Percentiles rank a stretch among this genome's conserved stretches.
Conservation (phyloP, 2,888 invertebrate species). For the Lagria hirta region DNA sequence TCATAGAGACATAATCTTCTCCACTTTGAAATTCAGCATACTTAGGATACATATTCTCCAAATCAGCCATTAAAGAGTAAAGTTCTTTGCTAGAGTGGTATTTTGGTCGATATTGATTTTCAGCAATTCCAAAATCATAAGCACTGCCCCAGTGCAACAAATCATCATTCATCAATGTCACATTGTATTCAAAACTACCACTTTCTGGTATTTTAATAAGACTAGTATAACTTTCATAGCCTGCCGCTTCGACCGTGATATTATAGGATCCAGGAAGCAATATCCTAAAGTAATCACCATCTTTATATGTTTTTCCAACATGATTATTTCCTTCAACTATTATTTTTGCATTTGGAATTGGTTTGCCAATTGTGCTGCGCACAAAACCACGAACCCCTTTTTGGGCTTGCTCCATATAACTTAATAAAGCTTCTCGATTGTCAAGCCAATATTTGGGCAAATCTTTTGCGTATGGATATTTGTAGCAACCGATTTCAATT, state of each 20-base stretch:
- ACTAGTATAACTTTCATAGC: constrained; percentile 68
- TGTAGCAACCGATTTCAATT: constrained; percentile 90
- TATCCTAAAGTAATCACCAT: constrained; percentile 93
- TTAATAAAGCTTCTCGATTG: constrained; percentile 81
- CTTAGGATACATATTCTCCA: constrained; percentile 68
- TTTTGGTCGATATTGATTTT: constrained; percentile 65
- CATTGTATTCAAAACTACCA: constrained; percentile 67
- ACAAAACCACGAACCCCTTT: constrained; percentile 86
- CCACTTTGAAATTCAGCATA: constrained; percentile 72
- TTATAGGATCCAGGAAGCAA: constrained; percentile 84
- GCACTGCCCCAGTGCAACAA: constrained; percentile 82
- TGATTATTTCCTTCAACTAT: constrained; percentile 76
- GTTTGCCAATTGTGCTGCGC: constrained; percentile 74
- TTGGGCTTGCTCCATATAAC: constrained; percentile 87
- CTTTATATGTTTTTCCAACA: constrained; percentile 63
- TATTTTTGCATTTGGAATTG: constrained; percentile 73
- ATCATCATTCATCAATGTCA: constrained; percentile 79
- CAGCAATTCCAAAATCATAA: constrained; percentile 71
- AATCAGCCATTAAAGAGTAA: constrained; percentile 62
- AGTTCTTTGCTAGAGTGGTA: constrained; percentile 70
- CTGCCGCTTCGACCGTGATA: constrained; percentile 70
- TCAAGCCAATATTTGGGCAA: constrained; percentile 83
- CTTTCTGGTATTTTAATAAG: constrained; percentile 62
- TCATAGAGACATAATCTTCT: constrained; percentile 66
- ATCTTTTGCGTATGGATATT: constrained; percentile 77